phyloP scores from a whole-genome alignment of 2,797 vertebrate species.

The Neoniphon sammara region DNA sequence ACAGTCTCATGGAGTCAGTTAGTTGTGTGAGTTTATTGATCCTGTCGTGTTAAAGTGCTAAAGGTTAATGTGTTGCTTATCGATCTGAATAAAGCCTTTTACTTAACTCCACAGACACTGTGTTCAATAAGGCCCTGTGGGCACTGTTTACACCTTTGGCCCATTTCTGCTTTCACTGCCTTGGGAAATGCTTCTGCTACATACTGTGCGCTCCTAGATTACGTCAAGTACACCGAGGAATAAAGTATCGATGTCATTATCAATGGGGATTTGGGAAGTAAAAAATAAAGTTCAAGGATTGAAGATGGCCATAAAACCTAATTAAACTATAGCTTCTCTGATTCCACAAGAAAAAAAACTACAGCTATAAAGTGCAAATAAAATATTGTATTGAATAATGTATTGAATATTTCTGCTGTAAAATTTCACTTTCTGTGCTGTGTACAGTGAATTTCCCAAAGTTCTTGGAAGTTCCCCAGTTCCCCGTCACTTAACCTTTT shows the following conservation, averaged over 20 bases:
- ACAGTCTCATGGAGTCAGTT: constrained; percentile 61
- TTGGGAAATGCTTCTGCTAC: constrained; percentile 22
- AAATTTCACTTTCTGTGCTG: neutral
- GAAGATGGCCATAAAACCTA: too few relatives aligned
- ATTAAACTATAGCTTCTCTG: too few relatives aligned
- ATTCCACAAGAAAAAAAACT: neutral
- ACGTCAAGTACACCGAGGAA: neutral
- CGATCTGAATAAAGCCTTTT: constrained; percentile 81
- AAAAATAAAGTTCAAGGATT: too few relatives aligned
- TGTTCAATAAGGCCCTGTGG: constrained; percentile 63
- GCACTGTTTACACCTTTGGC: constrained; percentile 46
- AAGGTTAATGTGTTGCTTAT: constrained; percentile 85
- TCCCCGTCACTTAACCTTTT: too few relatives aligned
- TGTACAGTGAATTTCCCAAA: neutral
- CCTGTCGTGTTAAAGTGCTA: constrained; percentile 74
- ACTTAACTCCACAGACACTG: constrained; percentile 72
- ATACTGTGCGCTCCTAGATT: constrained; percentile 26
- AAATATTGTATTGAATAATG: neutral
- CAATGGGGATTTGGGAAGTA: too few relatives aligned
- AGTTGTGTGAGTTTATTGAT: constrained; percentile 75
- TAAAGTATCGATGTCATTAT: neutral
- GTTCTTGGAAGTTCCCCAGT: too few relatives aligned
- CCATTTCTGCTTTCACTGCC: constrained; percentile 53
- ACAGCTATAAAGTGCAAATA: neutral
- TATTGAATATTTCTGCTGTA: too few relatives aligned